Evolutionary conservation across 2,888 invertebrate genomes (phyloP).

Genomic region (Ophion ventricosus): DNA sequence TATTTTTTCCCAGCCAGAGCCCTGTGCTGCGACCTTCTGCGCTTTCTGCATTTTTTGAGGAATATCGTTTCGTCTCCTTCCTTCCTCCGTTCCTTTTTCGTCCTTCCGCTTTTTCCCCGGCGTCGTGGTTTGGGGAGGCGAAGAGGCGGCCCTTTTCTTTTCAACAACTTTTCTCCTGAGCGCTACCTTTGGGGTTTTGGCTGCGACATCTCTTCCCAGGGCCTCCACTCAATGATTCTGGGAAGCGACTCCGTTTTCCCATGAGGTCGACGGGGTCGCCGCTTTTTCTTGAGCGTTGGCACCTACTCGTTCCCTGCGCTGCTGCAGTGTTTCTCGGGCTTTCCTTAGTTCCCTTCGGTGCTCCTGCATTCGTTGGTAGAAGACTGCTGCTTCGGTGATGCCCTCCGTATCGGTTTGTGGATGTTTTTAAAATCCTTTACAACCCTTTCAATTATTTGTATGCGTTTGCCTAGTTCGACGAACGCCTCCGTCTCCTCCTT

Average conservation of each 20-base stretch:
- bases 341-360: background rate
- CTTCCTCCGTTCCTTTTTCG: background rate
- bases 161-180: too few relatives aligned
- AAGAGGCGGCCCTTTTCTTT: slow-evolving; percentile 11
- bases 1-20: too few relatives aligned
- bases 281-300: too few relatives aligned
- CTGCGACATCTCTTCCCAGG: too few relatives aligned
- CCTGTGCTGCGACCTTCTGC: too few relatives aligned
- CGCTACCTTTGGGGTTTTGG: too few relatives aligned
- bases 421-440: slow-evolving; percentile 32
- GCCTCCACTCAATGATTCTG: background rate
- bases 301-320: too few relatives aligned
- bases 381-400: slow-evolving; percentile 26
- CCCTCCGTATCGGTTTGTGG: slow-evolving; percentile 41
- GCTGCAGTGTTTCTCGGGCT: too few relatives aligned
- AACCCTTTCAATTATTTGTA: slow-evolving; percentile 22
- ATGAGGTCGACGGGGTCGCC: too few relatives aligned
- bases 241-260: background rate
- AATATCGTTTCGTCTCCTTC: too few relatives aligned
- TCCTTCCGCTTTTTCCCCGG: background rate
- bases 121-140: slow-evolving; percentile 1
- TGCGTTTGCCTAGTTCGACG: background rate
- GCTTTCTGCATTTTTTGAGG: too few relatives aligned
- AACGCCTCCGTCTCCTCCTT: slow-evolving; percentile 17
- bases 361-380: slow-evolving; percentile 12